phyloP scores from a whole-genome alignment of 2,888 invertebrate species.

The Silvanus unidentatus region DNA sequence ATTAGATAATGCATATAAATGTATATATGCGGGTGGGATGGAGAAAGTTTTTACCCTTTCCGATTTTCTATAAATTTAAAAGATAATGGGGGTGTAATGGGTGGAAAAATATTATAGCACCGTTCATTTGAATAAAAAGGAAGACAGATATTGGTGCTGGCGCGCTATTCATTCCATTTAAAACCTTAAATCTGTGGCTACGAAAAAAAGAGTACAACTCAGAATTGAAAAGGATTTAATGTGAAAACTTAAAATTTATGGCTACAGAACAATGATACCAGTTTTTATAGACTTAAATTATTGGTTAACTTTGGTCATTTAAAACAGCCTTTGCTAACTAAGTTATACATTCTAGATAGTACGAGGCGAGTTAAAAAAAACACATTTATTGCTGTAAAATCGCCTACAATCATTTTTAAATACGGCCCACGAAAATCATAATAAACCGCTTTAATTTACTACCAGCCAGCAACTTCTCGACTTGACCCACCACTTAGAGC shows the following conservation, averaged over 20 bases:
- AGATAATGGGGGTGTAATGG: slow-evolving; percentile 21
- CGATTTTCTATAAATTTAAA: too few species aligned
- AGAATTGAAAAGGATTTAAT: slow-evolving; percentile 47
- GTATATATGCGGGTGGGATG: too few species aligned
- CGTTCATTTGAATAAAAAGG: slow-evolving; percentile 44
- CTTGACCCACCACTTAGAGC: too few species aligned
- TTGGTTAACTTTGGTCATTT: slow-evolving; percentile 46
- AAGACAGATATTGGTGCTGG: neutral
- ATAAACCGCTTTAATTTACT: too few species aligned
- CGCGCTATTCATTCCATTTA: slow-evolving; percentile 41
- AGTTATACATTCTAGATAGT: slow-evolving; percentile 38
- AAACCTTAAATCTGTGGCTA: slow-evolving; percentile 41
- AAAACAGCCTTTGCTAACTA: slow-evolving; percentile 41
- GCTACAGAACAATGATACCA: slow-evolving; percentile 47
- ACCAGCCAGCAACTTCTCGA: too few species aligned
- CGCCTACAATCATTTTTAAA: slow-evolving; percentile 28
- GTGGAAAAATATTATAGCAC: slow-evolving; percentile 18
- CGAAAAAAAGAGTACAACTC: slow-evolving; percentile 35
- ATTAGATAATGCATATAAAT: too few species aligned
- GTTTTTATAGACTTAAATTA: slow-evolving; percentile 49
- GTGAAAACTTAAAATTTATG: slow-evolving; percentile 49
- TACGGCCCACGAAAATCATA: slow-evolving; percentile 13
- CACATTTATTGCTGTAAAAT: slow-evolving; percentile 28
- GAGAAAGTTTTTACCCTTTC: too few species aligned
- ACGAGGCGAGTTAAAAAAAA: slow-evolving; percentile 18